Evolutionary conservation across 2,888 invertebrate species (phyloP), one percentile per base, ranked within the genome.

Genomic region (Campoplex nolae): DNA sequence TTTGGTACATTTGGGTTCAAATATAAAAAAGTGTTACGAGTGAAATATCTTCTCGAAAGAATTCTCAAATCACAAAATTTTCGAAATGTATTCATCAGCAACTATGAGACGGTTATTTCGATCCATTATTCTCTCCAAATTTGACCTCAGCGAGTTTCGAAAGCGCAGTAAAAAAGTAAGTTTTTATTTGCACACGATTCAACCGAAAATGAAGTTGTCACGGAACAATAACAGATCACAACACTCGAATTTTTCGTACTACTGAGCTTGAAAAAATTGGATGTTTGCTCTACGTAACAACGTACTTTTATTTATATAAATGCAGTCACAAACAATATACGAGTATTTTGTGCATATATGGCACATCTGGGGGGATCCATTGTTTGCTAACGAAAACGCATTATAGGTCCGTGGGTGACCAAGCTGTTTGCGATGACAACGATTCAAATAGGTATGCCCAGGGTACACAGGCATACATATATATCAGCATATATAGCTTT

Each of bases 361-460:
- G 23, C 45, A 62, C 51, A 73, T 86, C 45, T 23, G 32, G 65
- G 32, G 65, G 71, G 48, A 84, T 35, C 54, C 83, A 74, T 62
- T 83, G 77, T 86, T 82, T 82, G 78, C 86, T 70, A 76, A 81
- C 86, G 77, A 84, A 83, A 84, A 88, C 82, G 84, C 88, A 89
- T 89, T 89, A 89, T 62, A 62, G 62, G 89, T 83, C 82, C 77
- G 77, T 76, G 78, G 79, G 74, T 70, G 80, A 86, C 86, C 83
- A 80, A 87, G 87, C 77, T 89, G 89, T 89, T 89, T 89, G 85
- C 88, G 79, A 82, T 80, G 65, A 84, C 85, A 88, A 89, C 85
- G 85, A 87, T 88, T 88, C 87, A 84, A 86, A 89, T 87, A 65
- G 87, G 88, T 89, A 86, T 89, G 84, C 85, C 79, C 58, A 75